Percentiles rank a stretch among this genome's conserved stretches.
phyloP scores from a whole-genome alignment of 2,797 vertebrate genomes.

The Sorex maritimensis region DNA sequence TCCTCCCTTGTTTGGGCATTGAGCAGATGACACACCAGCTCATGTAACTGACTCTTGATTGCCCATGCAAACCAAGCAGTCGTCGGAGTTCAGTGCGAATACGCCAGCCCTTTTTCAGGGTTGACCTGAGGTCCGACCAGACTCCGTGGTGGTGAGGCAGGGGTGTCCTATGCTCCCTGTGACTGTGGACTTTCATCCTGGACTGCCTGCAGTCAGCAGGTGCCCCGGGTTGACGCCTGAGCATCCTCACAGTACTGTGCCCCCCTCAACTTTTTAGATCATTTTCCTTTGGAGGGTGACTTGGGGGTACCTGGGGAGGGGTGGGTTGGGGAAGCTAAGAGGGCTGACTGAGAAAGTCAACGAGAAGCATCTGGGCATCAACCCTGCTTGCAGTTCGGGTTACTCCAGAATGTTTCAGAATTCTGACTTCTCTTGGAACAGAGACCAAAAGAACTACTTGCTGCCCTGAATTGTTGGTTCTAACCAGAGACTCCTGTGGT shows the following conservation, averaged over 20 bases:
- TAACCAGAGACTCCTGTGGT: neutral
- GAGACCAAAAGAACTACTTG: neutral
- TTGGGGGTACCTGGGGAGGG: neutral
- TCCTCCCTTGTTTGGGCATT: neutral
- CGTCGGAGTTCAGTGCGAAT: neutral
- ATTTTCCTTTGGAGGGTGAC: neutral
- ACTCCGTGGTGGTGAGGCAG: neutral
- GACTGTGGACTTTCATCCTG: neutral
- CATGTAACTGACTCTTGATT: neutral
- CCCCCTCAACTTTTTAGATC: neutral
- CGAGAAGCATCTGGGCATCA: no score
- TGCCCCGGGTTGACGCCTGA: neutral
- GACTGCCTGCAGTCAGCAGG: neutral
- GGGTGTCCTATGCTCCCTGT: neutral
- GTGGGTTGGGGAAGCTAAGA: neutral
- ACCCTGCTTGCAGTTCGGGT: rapidly evolving
- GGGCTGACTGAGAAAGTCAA: no score
- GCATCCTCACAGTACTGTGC: neutral
- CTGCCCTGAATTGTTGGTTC: neutral
- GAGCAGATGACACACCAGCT: neutral
- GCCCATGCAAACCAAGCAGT: neutral
- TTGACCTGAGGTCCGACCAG: neutral
- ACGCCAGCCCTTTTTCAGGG: neutral
- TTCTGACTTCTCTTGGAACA: neutral
- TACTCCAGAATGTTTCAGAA: neutral